Evolutionary conservation across 2,888 invertebrate genomes (phyloP).

Genomic region (Syrphus vitripennis): DNA sequence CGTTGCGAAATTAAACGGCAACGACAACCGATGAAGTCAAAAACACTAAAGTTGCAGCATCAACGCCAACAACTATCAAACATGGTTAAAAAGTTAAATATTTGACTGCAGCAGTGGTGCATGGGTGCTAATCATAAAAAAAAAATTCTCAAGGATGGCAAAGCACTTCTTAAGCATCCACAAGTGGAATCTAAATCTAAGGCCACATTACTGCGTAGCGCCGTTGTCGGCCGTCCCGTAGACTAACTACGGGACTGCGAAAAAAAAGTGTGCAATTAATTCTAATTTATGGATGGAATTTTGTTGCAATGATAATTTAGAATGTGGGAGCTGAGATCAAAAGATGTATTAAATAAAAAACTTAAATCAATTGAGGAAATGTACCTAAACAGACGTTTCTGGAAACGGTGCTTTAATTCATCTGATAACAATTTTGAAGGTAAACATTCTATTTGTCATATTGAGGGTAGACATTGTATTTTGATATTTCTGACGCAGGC

Average conservation of each 20-base stretch:
- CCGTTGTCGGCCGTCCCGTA: neutral
- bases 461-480: neutral
- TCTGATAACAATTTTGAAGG: neutral
- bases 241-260: neutral
- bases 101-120: constrained; percentile 27
- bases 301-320: constrained; percentile 7
- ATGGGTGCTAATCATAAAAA: constrained; percentile 32
- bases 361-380: constrained; percentile 8
- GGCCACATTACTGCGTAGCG: neutral
- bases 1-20: constrained; percentile 13
- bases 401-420: neutral
- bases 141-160: constrained; percentile 35
- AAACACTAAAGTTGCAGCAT: neutral
- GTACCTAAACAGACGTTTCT: neutral
- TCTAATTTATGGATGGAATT: constrained; percentile 50
- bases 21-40: neutral
- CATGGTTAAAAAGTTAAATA: constrained; percentile 24
- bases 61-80: neutral
- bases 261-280: constrained; percentile 51
- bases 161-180: constrained; percentile 18
- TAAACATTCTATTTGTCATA: neutral
- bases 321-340: constrained; percentile 37
- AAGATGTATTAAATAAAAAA: neutral
- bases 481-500: too few relatives aligned
- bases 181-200: constrained; percentile 8